Percentiles rank a stretch among this genome's conserved stretches.
These are phyloP conservation scores for Hippocampus kuda DNA, from an alignment of 2,797 vertebrate species.

Conservation along the genomic window DNA sequence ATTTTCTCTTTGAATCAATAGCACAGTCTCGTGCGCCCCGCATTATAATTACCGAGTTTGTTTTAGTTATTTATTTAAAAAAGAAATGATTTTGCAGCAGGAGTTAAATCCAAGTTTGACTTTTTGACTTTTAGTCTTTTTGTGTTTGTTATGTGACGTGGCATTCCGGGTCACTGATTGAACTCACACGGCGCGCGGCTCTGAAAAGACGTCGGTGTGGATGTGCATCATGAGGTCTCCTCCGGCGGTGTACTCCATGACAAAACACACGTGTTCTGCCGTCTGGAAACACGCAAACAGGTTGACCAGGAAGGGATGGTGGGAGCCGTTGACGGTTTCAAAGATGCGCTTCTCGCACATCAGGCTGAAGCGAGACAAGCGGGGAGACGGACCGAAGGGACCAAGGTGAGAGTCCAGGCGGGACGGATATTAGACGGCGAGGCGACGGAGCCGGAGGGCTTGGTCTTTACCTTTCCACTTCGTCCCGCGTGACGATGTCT, in stretches of 20 bases:
- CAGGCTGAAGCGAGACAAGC: constrained; percentile 60
- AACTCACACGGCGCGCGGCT: constrained; percentile 66
- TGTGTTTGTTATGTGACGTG: no score
- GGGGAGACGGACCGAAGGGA: constrained; percentile 3
- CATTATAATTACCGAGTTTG: no score
- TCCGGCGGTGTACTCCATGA: constrained; percentile 86
- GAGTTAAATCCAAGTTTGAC: no score
- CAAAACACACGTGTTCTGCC: constrained; percentile 80
- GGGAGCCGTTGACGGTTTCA: constrained; percentile 72
- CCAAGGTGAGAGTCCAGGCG: background rate
- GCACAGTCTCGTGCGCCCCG: no score
- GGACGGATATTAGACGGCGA: background rate
- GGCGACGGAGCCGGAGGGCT: no score
- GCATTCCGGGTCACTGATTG: no score
- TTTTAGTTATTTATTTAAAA: no score
- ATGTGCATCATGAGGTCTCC: constrained; percentile 89
- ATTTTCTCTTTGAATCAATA: no score
- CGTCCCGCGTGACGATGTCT: constrained; percentile 81
- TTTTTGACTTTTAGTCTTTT: no score
- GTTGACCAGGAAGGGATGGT: constrained; percentile 85
- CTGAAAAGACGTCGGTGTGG: constrained; percentile 65
- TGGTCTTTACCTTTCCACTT: constrained; percentile 76
- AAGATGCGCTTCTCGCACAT: constrained; percentile 90
- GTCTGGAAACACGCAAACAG: constrained; percentile 89
- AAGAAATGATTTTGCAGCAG: no score